phyloP scores from a whole-genome alignment of 2,888 invertebrate species.

The Meghimatium bilineatum region DNA sequence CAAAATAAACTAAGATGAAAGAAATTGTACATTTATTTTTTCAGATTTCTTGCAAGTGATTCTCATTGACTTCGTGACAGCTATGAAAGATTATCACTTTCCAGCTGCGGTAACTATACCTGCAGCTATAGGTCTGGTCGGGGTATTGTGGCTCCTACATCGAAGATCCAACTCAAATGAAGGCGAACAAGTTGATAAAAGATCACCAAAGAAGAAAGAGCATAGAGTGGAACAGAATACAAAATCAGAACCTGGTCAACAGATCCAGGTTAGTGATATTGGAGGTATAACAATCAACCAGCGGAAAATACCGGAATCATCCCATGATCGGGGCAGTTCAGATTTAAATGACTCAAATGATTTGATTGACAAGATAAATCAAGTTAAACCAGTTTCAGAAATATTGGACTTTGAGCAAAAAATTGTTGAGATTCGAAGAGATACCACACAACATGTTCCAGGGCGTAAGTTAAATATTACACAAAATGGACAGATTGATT shows the following conservation, averaged over 20 bases:
- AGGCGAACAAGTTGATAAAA: neutral
- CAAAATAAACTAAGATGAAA: no score
- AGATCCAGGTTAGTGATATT: conserved; percentile 7
- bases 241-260: neutral
- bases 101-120: conserved; percentile 59
- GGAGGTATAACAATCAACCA: conserved; percentile 16
- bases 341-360: neutral
- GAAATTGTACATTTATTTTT: neutral
- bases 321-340: neutral
- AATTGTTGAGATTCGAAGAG: neutral
- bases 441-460: neutral
- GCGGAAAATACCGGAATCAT: conserved; percentile 35
- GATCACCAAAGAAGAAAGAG: neutral
- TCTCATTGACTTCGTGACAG: neutral
- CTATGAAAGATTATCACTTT: conserved; percentile 35
- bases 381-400: neutral
- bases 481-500: neutral
- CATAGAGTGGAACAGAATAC: neutral
- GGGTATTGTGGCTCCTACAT: conserved; percentile 63
- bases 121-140: conserved; percentile 61
- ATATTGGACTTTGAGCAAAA: neutral
- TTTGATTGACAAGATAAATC: neutral
- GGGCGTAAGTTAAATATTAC: neutral
- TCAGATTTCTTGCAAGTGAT: neutral
- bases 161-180: conserved; percentile 49